Conservation (phyloP, 2,113 vertebrate genomes). For the Campylomormyrus numenius region DNA sequence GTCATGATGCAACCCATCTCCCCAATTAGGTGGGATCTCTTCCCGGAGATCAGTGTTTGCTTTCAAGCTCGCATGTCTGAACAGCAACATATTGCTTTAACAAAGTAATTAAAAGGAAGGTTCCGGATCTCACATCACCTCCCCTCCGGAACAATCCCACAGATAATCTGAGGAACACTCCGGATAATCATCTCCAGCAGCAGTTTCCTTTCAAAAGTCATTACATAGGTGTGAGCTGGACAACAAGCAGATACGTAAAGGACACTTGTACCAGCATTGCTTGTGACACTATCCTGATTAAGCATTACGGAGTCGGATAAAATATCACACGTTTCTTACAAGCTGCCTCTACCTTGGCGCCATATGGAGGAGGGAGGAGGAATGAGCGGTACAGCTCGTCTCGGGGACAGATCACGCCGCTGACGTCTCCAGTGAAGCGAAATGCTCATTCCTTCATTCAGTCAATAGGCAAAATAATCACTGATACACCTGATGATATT, state of each 20-base stretch:
- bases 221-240: not conserved
- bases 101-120: not conserved
- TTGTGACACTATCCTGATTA: not conserved
- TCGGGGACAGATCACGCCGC: not conserved
- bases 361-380: not conserved
- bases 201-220: not conserved
- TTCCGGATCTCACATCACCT: not conserved
- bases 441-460: not conserved
- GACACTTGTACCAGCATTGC: not conserved
- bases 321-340: not conserved
- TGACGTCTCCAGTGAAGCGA: not conserved
- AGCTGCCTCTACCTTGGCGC: not conserved
- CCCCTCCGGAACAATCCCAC: not conserved
- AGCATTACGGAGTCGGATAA: not conserved
- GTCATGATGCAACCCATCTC: not conserved
- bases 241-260: not conserved
- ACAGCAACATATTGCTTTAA: not conserved
- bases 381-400: not conserved
- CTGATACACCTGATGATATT: not conserved
- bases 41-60: not conserved
- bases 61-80: not conserved
- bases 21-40: slow-evolving; percentile 5
- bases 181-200: not conserved
- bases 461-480: not conserved
- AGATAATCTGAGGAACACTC: not conserved